phyloP scores from a whole-genome alignment of 64 coral and sea anemone species.

The Cladopsammia gracilis region DNA sequence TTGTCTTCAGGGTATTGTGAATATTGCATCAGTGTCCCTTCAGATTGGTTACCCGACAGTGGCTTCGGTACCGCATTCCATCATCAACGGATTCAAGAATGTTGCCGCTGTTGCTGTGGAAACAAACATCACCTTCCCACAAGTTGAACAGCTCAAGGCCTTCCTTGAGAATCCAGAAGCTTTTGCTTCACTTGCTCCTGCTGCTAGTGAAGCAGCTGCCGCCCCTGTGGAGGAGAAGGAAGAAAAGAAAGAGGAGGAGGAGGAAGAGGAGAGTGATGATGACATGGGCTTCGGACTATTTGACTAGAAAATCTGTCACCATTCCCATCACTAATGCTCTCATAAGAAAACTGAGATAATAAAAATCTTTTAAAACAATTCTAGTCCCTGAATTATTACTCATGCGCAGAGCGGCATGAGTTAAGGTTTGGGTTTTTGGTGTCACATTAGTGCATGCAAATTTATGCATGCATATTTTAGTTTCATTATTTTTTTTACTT shows the following conservation, averaged over 20 bases:
- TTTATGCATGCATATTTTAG: no score
- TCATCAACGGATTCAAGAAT: constrained; percentile 99
- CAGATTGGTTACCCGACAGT: constrained; percentile 98
- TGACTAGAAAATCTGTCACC: constrained; percentile 63
- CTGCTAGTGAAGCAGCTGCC: constrained; percentile 58
- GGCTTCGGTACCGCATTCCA: constrained; percentile 93
- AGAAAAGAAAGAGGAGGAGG: constrained; percentile 77
- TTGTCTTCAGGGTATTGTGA: constrained; percentile 86
- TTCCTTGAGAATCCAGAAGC: constrained; percentile 84
- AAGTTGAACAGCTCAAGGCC: constrained; percentile 94
- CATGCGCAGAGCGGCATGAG: no score
- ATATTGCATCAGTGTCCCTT: constrained; percentile 88
- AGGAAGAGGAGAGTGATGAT: constrained; percentile 98
- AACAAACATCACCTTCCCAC: constrained; percentile 92
- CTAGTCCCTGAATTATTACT: no score
- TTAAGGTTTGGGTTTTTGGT: no score
- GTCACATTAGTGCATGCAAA: no score
- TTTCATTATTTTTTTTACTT: no score
- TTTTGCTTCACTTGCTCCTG: constrained; percentile 70
- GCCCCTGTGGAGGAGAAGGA: constrained; percentile 43
- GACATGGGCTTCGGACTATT: constrained; percentile 99
- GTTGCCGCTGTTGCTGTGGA: constrained; percentile 96
- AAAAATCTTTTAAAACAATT: constrained; percentile 47
- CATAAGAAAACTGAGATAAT: neutral
- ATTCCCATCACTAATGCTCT: neutral